A percentile compares a stretch with the other conserved stretches of the same genome.
Conservation (phyloP, 1,140 invertebrate genomes). For the Luehdorfia chinensis region DNA sequence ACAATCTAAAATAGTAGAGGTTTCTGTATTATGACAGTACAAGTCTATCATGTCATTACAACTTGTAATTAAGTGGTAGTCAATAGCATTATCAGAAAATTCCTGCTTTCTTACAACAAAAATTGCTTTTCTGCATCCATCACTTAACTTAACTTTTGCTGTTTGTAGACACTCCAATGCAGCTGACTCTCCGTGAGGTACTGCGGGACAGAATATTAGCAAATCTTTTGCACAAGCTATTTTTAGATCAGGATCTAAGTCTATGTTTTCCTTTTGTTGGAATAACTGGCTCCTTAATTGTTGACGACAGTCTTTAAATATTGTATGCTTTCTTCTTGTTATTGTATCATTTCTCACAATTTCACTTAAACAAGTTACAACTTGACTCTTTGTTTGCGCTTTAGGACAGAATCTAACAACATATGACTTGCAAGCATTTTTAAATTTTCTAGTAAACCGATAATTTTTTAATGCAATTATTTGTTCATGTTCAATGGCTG, state of each 20-base stretch:
- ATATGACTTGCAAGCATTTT: slow-evolving; percentile 92
- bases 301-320: slow-evolving; percentile 91
- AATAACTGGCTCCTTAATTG: slow-evolving; percentile 93
- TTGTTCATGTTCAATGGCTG: slow-evolving; percentile 96
- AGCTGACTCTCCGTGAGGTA: slow-evolving; percentile 86
- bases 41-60: slow-evolving; percentile 91
- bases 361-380: slow-evolving; percentile 94
- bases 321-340: slow-evolving; percentile 83
- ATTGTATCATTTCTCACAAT: slow-evolving; percentile 94
- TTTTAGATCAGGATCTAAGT: slow-evolving; percentile 89
- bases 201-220: slow-evolving; percentile 83
- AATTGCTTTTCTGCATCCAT: slow-evolving; percentile 86
- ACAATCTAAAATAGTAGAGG: slow-evolving; percentile 83
- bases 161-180: slow-evolving; percentile 92
- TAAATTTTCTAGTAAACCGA: slow-evolving; percentile 96
- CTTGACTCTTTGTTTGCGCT: slow-evolving; percentile 89
- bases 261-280: slow-evolving; percentile 91
- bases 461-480: slow-evolving; percentile 96
- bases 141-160: slow-evolving; percentile 82
- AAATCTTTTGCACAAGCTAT: slow-evolving; percentile 88
- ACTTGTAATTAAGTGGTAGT: slow-evolving; percentile 89
- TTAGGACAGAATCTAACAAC: slow-evolving; percentile 88
- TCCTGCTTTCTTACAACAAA: slow-evolving; percentile 93
- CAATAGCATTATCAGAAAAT: slow-evolving; percentile 88
- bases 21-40: slow-evolving; percentile 85